Percentiles rank a stretch among this genome's conserved stretches.
Conservation (phyloP, 2,113 vertebrate genomes). For the Mirza zaza region DNA sequence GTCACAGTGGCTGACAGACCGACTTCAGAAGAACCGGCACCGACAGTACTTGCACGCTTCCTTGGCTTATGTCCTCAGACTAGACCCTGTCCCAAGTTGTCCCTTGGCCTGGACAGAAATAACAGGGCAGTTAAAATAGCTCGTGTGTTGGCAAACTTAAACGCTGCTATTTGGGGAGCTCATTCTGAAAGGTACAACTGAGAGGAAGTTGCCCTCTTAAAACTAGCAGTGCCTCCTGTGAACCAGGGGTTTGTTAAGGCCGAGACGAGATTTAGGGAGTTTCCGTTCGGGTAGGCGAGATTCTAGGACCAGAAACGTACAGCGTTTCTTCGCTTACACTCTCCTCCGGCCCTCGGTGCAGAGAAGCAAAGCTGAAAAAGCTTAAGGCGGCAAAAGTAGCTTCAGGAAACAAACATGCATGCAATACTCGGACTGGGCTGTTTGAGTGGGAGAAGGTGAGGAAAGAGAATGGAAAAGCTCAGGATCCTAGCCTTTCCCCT, state of each 20-base stretch:
- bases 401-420: not conserved
- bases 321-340: not conserved
- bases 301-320: not conserved
- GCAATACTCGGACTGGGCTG: not conserved
- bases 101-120: conserved; percentile 77
- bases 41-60: conserved; percentile 23
- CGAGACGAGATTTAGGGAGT: conserved; percentile 46
- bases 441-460: fast-evolving
- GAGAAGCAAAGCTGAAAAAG: not conserved
- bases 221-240: conserved; percentile 4
- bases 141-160: conserved; percentile 47
- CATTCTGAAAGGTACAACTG: not conserved
- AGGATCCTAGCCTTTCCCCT: too few relatives aligned
- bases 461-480: not conserved
- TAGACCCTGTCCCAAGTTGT: conserved; percentile 68
- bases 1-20: conserved; percentile 67
- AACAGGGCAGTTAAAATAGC: conserved; percentile 76
- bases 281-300: conserved; percentile 19
- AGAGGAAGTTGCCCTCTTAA: conserved; percentile 60
- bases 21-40: conserved; percentile 59
- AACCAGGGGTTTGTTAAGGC: conserved; percentile 41
- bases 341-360: not conserved
- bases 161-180: conserved; percentile 61
- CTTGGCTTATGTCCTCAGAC: conserved; percentile 57
- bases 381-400: not conserved